Conservation (phyloP, 2,888 invertebrate species). For the Drosophila seclusa region DNA sequence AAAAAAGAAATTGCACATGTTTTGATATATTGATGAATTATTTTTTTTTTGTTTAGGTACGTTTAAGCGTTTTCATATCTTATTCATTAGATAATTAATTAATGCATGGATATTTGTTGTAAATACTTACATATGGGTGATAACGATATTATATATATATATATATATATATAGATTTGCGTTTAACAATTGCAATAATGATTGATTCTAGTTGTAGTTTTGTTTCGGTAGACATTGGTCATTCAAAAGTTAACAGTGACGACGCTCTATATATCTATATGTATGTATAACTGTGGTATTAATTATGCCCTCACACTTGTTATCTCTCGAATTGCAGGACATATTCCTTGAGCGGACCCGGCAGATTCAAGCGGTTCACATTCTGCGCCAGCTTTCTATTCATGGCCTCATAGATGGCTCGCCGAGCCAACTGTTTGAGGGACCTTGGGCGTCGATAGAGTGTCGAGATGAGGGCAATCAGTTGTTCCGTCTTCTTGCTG, state of each 20-base stretch:
- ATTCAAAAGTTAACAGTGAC: constrained; percentile 50
- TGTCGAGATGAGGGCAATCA: constrained; percentile 87
- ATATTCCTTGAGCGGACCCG: constrained; percentile 89
- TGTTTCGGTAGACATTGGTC: constrained; percentile 50
- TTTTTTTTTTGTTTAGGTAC: constrained; percentile 56
- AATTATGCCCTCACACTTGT: constrained; percentile 48
- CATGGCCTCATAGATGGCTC: constrained; percentile 89
- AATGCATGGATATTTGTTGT: constrained; percentile 34
- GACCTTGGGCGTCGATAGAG: constrained; percentile 89
- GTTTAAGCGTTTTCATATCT: constrained; percentile 71
- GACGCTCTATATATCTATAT: constrained; percentile 12
- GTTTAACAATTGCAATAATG: constrained; percentile 48
- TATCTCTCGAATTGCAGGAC: constrained; percentile 88
- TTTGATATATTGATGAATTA: constrained; percentile 35
- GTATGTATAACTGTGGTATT: not conserved
- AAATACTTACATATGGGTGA: constrained; percentile 27
- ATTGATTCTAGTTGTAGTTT: constrained; percentile 60
- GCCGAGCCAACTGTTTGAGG: constrained; percentile 90
- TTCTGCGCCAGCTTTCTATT: constrained; percentile 88
- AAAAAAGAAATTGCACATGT: constrained; percentile 81
- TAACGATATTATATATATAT: not conserved
- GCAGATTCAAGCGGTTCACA: constrained; percentile 89
- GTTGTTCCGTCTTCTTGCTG: constrained; percentile 87
- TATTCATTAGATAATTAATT: constrained; percentile 34
- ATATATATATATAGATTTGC: constrained; percentile 19